Base-by-base conservation (phyloP, 2,797 vertebrate genomes). In the Etheostoma nigrum region DNA sequence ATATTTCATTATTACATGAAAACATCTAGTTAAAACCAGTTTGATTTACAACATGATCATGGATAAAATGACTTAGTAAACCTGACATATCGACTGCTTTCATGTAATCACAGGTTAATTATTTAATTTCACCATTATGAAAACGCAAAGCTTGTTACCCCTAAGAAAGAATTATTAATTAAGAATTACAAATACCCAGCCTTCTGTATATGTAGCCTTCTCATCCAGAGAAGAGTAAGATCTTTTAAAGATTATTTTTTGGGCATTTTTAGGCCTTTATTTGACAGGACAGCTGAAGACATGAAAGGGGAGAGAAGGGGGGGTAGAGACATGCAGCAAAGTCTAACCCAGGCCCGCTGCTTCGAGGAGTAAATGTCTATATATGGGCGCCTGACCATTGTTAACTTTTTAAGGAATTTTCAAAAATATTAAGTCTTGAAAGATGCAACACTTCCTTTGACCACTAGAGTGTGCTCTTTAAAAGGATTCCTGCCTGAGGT, bases 381-480 rank as follows among this genome's bases (percentile, higher is more conserved):
- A 36, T 36, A 36, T 36, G 33, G 33, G 33, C 33, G 33, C 33
- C 7, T 2, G 7, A 33, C 33, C 33, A 33, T 33, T 2, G 1
- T 33, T 8, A 33, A 33, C 33, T 33, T 10, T 2, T 36, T 36
- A 36, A 9, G 2, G 8, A 9, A 36, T 36, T 36, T 36, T 36
- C 33, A 10, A 3, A 40, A 40, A 10, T 40, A 40, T 5, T 47
- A 47, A 47, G 45, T 7, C 45, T 16, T 21, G 0, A 27, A 45
- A 9, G 44, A 0, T 83, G 84, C 45, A 82, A 27, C 9, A 8
- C 13, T 11, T 5, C 18, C 0, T 75, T 67, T 75, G 40, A 57
- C 86, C 91, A 83, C 90, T 78, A 90, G 90, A 89, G 68, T 1
- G 23, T 4, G 40, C 53, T 73, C 53, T 79, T 53, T 27, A 65